Conservation (phyloP, 2,797 vertebrate genomes). For the Microhierax caerulescens region DNA sequence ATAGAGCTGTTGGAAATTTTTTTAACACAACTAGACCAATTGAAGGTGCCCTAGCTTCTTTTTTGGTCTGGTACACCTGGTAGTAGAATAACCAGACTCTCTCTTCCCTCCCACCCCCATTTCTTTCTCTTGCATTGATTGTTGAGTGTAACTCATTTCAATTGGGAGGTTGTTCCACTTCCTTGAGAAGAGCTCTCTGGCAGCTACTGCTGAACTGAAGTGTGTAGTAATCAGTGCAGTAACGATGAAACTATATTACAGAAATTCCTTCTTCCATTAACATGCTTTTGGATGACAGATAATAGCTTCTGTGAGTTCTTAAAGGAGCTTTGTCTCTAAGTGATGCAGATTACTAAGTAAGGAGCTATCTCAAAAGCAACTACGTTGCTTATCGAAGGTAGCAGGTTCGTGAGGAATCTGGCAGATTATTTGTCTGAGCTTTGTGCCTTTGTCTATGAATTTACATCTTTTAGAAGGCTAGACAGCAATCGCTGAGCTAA, state of each 20-base stretch:
- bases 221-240: not conserved
- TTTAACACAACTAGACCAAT: not conserved
- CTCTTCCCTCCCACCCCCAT: rapidly evolving
- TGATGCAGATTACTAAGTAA: not conserved
- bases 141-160: not conserved
- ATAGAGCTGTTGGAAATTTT: not conserved
- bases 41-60: not conserved
- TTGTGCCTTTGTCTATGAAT: not conserved
- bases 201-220: not conserved
- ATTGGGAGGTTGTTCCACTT: not conserved
- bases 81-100: not conserved
- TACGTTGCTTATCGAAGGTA: not conserved
- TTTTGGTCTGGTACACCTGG: not conserved
- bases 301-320: not conserved
- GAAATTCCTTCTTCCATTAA: not conserved
- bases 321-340: not conserved
- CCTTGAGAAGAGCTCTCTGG: not conserved
- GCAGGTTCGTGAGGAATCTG: not conserved
- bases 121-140: not conserved
- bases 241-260: not conserved
- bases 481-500: not conserved
- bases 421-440: not conserved
- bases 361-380: not conserved
- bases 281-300: not conserved
- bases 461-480: not conserved